Evolutionary conservation across 2,888 invertebrate genomes (phyloP), one percentile per base, ranked within the genome.

Genomic region (Lochmaea crataegi): DNA sequence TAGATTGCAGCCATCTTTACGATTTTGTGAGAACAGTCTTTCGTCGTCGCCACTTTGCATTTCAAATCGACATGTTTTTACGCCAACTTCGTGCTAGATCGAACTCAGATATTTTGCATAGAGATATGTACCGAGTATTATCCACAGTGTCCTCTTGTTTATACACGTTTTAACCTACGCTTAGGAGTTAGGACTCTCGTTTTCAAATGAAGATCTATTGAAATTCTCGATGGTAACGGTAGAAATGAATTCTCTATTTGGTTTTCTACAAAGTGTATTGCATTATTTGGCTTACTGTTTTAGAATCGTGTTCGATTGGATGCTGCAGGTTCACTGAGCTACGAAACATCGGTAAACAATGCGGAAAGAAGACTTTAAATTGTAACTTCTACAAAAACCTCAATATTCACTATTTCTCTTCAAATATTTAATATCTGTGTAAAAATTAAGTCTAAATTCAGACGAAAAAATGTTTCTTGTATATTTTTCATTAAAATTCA

Each of bases 71-170:
- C 81, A 80, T 83, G 84, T 84, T 83, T 84, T 84, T 83, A 82
- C 83, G 83, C 82, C 82, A 81, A 85, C 83, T 82, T 85, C 85
- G 85, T 85, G 85, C 84, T 80, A 84, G 85, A 85, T 85, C 83
- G 83, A 84, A 83, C 81, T 74, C 73, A 80, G 85, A 85, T 85
- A 84, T 82, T 84, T 84, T 82, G 80, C 84, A 84, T 85, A 83
- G 83, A 84, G 84, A 84, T 84, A 84, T 84, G 84, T 83, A 53
- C 18, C n/a, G 48, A 48, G 48, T 48, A 83, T 84, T 85, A 84
- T 83, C 81, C 82, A 81, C 38, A 16, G 38, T 38, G 32, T 38
- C 38, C 60, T 38, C 60, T 60, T 71, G 65, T 56, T 80, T 81
- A 82, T 82, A 82, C 81, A 60, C 79, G 75, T 76, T 80, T 73